Evolutionary conservation across 2,113 vertebrate species (phyloP), one percentile per base, ranked within the genome.

Genomic region (Telmatochromis sp.): DNA sequence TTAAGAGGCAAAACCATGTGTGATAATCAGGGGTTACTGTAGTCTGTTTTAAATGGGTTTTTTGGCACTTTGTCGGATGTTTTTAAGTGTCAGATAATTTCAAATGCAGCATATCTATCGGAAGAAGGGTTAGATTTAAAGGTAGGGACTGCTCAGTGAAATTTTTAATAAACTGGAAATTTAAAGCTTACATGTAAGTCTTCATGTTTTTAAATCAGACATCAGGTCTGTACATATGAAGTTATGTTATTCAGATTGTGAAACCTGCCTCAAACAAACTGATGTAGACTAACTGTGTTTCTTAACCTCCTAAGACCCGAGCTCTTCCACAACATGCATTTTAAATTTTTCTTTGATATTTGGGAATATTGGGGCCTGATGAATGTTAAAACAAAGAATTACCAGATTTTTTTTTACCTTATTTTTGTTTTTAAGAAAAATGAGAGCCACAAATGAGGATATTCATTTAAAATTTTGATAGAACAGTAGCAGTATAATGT

Each of bases 21-120:
- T 9, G 0, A 28, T 28, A 15, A 2, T 28, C 4, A 1, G 13
- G 55, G 13, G 7, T 58, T 58, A 15, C 55, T 28, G 55, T 28
- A 9, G 55, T 0, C 55, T 58, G 55, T 28, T 28, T 58, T 57
- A 40, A 40, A 11, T 42, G 21, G 1, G 0, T 3, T 26, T 57
- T 57, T 26, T 3, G 55, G 7, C 0, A 58, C 1, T 58, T 57
- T 28, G 0, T 28, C 23, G 0, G 55, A 58, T 0, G 23, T 58
- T 58, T 58, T 58, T 58, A 28, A 58, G 13, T 58, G 23, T 1
- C 1, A 58, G 55, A 28, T 57, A 0, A 57, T 57, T 57, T 1
- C 1, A 9, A 57, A 28, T 57, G 23, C 1, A 57, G 3, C 2
- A 0, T 15, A 2, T 5, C 5, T 58, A 37, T 37, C 2, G 0